Evolutionary conservation across 2,797 vertebrate species (phyloP).

Genomic region (Macroramphosus scolopax): DNA sequence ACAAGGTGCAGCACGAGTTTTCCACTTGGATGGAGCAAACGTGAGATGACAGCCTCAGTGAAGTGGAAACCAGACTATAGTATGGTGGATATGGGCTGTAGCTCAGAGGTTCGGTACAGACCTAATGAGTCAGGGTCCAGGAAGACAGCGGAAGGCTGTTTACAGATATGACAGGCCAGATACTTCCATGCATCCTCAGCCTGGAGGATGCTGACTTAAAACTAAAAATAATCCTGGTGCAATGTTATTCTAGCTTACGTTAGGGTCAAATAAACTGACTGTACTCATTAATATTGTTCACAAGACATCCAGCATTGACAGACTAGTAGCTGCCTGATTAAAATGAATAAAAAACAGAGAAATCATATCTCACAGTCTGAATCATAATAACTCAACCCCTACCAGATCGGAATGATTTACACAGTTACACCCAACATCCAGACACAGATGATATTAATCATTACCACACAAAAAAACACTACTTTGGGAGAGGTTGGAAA

Average conservation of each 20-base stretch:
- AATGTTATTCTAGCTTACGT: too few relatives aligned
- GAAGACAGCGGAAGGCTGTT: slow-evolving; percentile 16
- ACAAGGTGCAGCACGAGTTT: slow-evolving; percentile 12
- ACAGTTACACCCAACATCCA: slow-evolving; percentile 44
- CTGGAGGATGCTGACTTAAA: slow-evolving; percentile 10
- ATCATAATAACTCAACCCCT: too few relatives aligned
- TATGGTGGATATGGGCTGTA: slow-evolving; percentile 23
- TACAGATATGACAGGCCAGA: slow-evolving; percentile 23
- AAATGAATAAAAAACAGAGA: too few relatives aligned
- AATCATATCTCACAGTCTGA: too few relatives aligned
- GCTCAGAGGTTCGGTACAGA: too few relatives aligned
- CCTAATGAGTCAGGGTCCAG: slow-evolving; percentile 42
- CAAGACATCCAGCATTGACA: too few relatives aligned
- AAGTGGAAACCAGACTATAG: slow-evolving; percentile 4
- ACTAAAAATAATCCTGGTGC: slow-evolving; percentile 19
- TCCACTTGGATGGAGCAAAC: slow-evolving; percentile 10
- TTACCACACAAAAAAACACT: slow-evolving; percentile 18
- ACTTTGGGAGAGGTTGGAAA: slow-evolving; percentile 47
- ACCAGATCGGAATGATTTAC: slow-evolving; percentile 30
- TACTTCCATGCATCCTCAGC: slow-evolving; percentile 11
- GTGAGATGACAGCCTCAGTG: too few relatives aligned
- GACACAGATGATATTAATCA: slow-evolving; percentile 43
- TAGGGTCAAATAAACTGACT: too few relatives aligned
- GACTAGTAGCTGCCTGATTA: too few relatives aligned
- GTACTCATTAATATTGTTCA: too few relatives aligned